Evolutionary conservation across 2,113 vertebrate genomes (phyloP).

Genomic region (Varanus komodoensis): DNA sequence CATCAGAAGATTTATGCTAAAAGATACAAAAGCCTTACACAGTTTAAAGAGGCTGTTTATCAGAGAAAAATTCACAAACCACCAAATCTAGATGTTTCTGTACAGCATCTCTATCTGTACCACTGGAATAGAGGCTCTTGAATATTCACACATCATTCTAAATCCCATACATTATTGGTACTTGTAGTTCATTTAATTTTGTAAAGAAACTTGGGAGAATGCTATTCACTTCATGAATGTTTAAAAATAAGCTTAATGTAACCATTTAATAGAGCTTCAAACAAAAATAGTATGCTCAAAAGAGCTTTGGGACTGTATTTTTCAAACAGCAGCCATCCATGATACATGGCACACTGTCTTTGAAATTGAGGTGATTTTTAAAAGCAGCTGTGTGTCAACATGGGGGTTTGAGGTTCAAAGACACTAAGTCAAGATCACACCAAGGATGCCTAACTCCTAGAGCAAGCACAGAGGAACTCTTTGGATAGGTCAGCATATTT

Average conservation of each 20-base stretch:
- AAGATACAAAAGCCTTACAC: conserved; percentile 27
- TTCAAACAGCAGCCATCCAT: not conserved
- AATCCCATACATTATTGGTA: not conserved
- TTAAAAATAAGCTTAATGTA: not conserved
- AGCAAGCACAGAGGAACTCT: not conserved
- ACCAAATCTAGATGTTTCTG: conserved; percentile 1
- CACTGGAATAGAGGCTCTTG: not conserved
- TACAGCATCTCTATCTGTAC: not conserved
- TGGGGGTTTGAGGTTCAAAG: not conserved
- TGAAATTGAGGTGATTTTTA: not conserved
- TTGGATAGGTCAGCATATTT: not conserved
- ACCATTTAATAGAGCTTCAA: not conserved
- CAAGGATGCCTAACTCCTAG: not conserved
- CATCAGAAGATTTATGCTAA: conserved; percentile 28
- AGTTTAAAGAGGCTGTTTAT: not conserved
- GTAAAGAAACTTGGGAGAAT: not conserved
- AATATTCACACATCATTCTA: conserved; percentile 23
- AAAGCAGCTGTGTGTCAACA: not conserved
- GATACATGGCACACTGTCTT: not conserved
- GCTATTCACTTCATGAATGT: not conserved
- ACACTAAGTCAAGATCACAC: not conserved
- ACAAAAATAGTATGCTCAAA: not conserved
- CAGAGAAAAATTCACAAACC: not conserved
- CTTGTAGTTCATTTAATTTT: not conserved
- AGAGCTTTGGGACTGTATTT: not conserved